Conservation (phyloP, 64 coral and sea anemone genomes). For the Montipora foliosa region DNA sequence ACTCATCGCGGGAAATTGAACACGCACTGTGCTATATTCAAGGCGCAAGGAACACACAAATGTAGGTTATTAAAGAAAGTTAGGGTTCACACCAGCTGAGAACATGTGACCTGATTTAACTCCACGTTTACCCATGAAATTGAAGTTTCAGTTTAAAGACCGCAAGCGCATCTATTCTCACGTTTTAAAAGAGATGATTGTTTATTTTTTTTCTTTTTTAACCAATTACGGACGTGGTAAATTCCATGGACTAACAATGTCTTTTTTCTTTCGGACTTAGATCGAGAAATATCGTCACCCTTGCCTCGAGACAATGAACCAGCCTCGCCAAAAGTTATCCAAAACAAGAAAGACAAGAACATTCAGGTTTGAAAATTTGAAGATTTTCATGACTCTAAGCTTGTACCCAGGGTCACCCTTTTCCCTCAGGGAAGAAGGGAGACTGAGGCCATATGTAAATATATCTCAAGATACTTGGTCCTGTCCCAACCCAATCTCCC, state of each 20-base stretch:
- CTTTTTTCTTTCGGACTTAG: neutral
- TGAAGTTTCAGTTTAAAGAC: neutral
- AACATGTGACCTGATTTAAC: no score
- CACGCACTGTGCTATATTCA: neutral
- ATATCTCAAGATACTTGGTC: no score
- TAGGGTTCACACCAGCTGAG: no score
- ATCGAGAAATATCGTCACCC: neutral
- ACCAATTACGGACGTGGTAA: no score
- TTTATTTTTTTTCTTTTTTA: no score
- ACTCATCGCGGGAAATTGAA: neutral
- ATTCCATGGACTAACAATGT: no score
- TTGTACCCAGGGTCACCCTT: no score
- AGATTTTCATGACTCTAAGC: no score
- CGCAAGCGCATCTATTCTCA: neutral
- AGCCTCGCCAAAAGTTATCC: neutral
- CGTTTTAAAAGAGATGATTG: no score
- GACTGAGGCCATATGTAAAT: no score
- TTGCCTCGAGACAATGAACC: neutral
- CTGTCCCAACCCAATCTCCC: no score
- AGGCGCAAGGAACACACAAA: slow-evolving; percentile 21
- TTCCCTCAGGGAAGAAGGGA: no score
- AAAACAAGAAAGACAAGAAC: neutral
- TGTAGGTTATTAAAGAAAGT: neutral
- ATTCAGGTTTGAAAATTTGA: neutral
- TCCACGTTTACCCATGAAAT: neutral